phyloP scores from a whole-genome alignment of 2,797 vertebrate genomes.

The Melanogrammus aeglefinus region DNA sequence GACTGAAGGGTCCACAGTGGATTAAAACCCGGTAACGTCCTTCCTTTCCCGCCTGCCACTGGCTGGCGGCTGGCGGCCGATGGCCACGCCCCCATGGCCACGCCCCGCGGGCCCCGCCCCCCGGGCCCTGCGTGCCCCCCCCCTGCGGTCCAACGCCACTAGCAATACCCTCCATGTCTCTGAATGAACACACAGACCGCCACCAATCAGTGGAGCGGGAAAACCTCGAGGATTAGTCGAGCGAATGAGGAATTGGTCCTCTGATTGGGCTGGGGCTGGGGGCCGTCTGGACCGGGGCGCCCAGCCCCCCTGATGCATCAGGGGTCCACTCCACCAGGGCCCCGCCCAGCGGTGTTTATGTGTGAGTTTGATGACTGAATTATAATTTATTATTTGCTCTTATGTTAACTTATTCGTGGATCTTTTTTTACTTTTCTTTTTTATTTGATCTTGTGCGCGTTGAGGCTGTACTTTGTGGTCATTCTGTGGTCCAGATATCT shows the following conservation, averaged over 20 bases:
- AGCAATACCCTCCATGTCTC: constrained; percentile 63
- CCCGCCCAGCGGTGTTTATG: constrained; percentile 62
- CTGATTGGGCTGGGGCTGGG: no score
- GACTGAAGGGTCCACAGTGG: background rate
- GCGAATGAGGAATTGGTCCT: constrained; percentile 4
- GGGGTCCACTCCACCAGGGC: constrained; percentile 12
- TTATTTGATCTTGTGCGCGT: constrained; percentile 34
- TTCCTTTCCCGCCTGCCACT: constrained; percentile 29
- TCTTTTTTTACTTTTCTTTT: constrained; percentile 29
- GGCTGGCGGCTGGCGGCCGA: constrained; percentile 50
- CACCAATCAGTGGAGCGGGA: background rate
- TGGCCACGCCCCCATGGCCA: background rate
- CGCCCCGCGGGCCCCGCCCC: no score
- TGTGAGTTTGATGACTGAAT: constrained; percentile 65
- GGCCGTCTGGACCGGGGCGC: no score
- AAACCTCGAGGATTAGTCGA: constrained; percentile 21
- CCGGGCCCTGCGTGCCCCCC: constrained; percentile 52
- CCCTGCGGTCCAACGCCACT: constrained; percentile 50
- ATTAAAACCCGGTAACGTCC: constrained; percentile 27
- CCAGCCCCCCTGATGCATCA: no score
- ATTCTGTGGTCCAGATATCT: constrained; percentile 23
- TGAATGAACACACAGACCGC: background rate
- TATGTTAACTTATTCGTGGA: constrained; percentile 68
- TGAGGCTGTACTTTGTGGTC: constrained; percentile 41
- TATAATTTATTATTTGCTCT: constrained; percentile 69